Evolutionary conservation across 2,888 invertebrate genomes (phyloP), one percentile per base, ranked within the genome.

Genomic region (Ophraella communa): DNA sequence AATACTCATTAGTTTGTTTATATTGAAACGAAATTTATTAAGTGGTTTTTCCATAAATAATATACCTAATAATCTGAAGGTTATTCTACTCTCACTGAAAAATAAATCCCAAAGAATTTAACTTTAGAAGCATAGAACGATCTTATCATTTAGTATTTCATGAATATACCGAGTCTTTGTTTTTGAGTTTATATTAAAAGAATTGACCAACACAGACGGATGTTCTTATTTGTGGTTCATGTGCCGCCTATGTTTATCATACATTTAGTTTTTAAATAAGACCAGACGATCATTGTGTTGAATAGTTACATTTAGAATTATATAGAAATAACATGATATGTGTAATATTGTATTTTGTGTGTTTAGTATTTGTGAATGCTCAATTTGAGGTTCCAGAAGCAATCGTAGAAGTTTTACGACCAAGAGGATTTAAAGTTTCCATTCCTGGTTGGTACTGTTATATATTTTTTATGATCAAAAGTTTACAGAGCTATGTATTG

Each of bases 391-490:
- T 87, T 0, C 87, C 87, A 0, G 81, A 83, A 1, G 86, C 88
- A 0, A 85, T 82, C 61, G 80, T 89, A 1, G 87, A 88, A 76
- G 87, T 87, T 2, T 83, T 87, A 33, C 82, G 83, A 70, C 89
- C 89, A 0, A 84, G 79, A 76, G 90, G 90, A 62, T 75, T 89
- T 0, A 81, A 85, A 51, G 87, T 88, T 0, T 86, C 88, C 0
- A 84, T 89, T 44, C 88, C 88, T 77, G 86, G 89, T 88, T 77
- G 79, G 81, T 42, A 14, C 17, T 4, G 14, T 42, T 17, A 8
- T 17, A 18, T 42, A n/a, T 42, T 7, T 11, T 30, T 30, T 30
- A 30, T 5, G 30, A 10, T 11, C 2, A 5, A 30, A 30, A 10
- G 24, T 24, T 24, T 4, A 30, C n/a, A n/a, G n/a, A n/a, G n/a